Evolutionary conservation across 2,113 vertebrate species (phyloP).

Genomic region (Meles meles): DNA sequence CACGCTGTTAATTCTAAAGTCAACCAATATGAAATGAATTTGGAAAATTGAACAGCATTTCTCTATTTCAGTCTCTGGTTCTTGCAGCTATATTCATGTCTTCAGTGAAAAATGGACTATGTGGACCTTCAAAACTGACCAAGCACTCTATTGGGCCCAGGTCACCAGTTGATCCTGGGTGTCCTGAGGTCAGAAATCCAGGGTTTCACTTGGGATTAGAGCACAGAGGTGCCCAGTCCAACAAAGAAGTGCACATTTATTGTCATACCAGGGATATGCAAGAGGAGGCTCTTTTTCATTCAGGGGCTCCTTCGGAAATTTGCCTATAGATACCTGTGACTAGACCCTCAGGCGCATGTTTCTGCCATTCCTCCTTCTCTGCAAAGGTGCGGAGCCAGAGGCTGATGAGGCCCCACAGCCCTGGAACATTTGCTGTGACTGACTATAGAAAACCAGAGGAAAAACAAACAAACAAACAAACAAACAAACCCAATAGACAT

Average conservation of each 20-base stretch:
- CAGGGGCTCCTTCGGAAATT: not conserved
- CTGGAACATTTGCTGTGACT: constrained; percentile 51
- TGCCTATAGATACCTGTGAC: not conserved
- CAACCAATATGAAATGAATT: not conserved
- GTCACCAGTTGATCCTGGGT: not conserved
- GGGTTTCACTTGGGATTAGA: not conserved
- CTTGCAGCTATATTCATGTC: not conserved
- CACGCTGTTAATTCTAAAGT: not conserved
- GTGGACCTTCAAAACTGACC: not conserved
- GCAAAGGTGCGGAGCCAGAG: not conserved
- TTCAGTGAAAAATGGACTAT: not conserved
- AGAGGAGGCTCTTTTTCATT: not conserved
- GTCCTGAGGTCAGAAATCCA: not conserved
- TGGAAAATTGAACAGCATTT: not conserved
- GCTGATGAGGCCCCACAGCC: not conserved
- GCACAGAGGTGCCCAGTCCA: not conserved
- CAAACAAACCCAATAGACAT: constrained; percentile 12
- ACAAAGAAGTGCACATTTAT: not conserved
- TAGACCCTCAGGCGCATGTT: not conserved
- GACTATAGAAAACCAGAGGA: constrained; percentile 65
- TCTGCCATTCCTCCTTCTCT: not conserved
- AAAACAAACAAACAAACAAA: no score
- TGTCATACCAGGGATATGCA: not conserved
- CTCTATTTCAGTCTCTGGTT: not conserved
- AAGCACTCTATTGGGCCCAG: not conserved